phyloP scores from a whole-genome alignment of 1,140 invertebrate genomes.

The Chelonus insularis region DNA sequence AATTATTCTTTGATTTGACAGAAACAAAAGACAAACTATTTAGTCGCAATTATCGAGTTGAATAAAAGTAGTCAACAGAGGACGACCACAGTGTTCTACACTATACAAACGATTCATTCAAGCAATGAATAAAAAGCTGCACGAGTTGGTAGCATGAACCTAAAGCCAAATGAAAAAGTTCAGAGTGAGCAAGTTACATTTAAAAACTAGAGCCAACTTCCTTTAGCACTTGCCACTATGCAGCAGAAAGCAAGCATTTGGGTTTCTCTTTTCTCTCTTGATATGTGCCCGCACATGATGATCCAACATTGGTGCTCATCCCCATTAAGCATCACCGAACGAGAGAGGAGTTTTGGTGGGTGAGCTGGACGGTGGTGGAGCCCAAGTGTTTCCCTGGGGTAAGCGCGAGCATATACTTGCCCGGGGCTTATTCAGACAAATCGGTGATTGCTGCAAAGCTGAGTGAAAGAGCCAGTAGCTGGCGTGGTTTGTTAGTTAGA shows the following conservation, averaged over 20 bases:
- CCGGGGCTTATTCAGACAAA: constrained; percentile 59
- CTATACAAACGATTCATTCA: constrained; percentile 9
- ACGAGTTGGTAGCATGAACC: too few relatives aligned
- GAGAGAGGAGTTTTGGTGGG: constrained; percentile 42
- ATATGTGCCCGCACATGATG: neutral
- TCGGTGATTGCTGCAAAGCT: constrained; percentile 56
- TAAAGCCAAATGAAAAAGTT: constrained; percentile 5
- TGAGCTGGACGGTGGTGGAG: constrained; percentile 39
- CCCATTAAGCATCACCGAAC: constrained; percentile 51
- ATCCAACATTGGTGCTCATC: constrained; percentile 28
- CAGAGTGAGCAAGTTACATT: neutral
- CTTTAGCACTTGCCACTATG: neutral
- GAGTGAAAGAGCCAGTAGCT: constrained; percentile 48
- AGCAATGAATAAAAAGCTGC: neutral
- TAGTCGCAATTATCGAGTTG: constrained; percentile 20
- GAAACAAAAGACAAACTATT: neutral
- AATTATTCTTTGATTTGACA: too few relatives aligned
- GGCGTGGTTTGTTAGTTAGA: constrained; percentile 25
- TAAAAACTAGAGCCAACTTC: neutral
- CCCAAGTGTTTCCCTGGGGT: constrained; percentile 49
- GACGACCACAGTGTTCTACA: neutral
- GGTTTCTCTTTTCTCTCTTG: neutral
- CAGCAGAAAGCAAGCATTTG: too few relatives aligned
- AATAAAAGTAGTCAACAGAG: constrained; percentile 19
- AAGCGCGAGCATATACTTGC: constrained; percentile 56